These are phyloP conservation scores for Rhabdomys pumilio DNA, from an alignment of 2,797 vertebrate genomes.

Conservation along the genomic window DNA sequence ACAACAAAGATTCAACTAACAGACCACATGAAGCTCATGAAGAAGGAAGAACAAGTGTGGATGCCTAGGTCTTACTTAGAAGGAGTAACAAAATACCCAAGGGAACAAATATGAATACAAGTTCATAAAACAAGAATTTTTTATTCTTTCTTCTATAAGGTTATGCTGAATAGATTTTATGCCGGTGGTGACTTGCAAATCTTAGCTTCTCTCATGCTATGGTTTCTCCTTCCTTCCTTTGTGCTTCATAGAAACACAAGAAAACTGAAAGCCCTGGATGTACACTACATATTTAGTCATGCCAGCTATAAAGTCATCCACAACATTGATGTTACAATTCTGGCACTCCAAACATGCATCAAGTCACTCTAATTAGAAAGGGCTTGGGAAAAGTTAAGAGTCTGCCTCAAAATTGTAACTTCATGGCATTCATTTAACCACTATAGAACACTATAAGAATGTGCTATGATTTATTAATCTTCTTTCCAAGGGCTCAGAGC, in stretches of 20 bases:
- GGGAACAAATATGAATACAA: background rate
- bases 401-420: background rate
- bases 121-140: background rate
- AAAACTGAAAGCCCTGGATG: background rate
- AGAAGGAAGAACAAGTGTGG: too few relatives aligned
- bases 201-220: background rate
- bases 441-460: background rate
- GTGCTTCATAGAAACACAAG: background rate
- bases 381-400: background rate
- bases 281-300: background rate
- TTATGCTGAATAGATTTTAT: background rate
- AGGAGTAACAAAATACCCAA: too few relatives aligned
- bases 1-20: too few relatives aligned
- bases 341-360: background rate
- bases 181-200: background rate
- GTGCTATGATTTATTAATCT: background rate
- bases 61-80: too few relatives aligned
- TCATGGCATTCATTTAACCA: background rate
- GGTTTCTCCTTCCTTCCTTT: background rate
- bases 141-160: background rate
- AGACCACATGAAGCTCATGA: too few relatives aligned
- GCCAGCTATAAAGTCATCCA: background rate
- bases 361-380: background rate
- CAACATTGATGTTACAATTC: background rate
- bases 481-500: background rate